A percentile compares a stretch with the other conserved stretches of the same genome.
Evolutionary conservation across 2,113 vertebrate species (phyloP).

Genomic region (Lepus timidus): DNA sequence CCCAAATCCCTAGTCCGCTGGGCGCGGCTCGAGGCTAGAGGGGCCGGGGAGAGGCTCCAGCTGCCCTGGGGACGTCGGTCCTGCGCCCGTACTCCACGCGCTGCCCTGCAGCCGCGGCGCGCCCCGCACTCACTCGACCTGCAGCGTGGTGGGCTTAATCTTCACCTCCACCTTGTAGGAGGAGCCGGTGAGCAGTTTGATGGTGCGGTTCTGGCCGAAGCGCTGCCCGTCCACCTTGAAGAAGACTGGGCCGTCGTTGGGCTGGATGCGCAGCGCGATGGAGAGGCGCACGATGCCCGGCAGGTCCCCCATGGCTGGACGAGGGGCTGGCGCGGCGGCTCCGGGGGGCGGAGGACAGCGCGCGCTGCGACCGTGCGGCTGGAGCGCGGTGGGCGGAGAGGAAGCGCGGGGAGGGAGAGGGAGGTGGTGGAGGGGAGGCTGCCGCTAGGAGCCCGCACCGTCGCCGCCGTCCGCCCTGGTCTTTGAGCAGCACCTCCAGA

Average conservation of each 20-base stretch:
- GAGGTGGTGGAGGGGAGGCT: slow-evolving; percentile 27
- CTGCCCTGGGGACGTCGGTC: background rate
- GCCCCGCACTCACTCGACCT: slow-evolving; percentile 93
- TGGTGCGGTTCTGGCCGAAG: slow-evolving; percentile 97
- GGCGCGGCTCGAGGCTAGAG: background rate
- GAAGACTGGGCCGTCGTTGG: slow-evolving; percentile 94
- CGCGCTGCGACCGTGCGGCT: background rate
- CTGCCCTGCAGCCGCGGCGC: background rate
- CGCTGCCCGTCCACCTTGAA: slow-evolving; percentile 97
- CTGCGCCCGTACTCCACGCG: background rate
- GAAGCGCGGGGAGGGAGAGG: slow-evolving; percentile 74
- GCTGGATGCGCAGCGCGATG: slow-evolving; percentile 95
- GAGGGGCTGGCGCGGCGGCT: background rate
- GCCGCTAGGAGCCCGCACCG: slow-evolving; percentile 20
- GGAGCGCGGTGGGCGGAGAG: slow-evolving; percentile 64
- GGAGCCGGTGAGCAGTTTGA: slow-evolving; percentile 97
- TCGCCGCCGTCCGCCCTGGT: background rate
- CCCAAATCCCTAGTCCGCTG: background rate
- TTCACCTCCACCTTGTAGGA: slow-evolving; percentile 96
- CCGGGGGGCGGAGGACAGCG: background rate
- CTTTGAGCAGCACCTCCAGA: background rate
- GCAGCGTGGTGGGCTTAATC: slow-evolving; percentile 93
- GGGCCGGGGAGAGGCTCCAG: background rate
- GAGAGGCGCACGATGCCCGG: slow-evolving; percentile 94
- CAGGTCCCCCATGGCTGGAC: slow-evolving; percentile 92